Conservation (phyloP, 2,888 invertebrate species). For the Onthophagus sagittarius region DNA sequence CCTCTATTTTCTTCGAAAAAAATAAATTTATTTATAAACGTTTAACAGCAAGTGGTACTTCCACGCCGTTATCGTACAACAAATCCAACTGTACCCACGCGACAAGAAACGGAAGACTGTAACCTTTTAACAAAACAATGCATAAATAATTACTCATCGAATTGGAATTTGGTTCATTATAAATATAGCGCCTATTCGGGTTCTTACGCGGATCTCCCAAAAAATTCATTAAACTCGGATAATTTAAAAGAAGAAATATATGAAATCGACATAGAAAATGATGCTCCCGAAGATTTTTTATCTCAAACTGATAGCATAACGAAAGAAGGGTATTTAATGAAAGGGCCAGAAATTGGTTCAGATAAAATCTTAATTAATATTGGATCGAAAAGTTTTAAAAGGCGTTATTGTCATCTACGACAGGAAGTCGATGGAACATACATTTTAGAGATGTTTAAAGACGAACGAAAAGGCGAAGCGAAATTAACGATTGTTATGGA, state of each 20-base stretch:
- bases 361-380: constrained; percentile 90
- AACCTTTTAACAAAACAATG: constrained; percentile 66
- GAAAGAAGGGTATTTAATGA: constrained; percentile 86
- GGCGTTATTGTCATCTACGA: constrained; percentile 83
- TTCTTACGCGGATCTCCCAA: constrained; percentile 81
- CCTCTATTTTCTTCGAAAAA: neutral
- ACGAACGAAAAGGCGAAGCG: constrained; percentile 86
- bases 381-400: constrained; percentile 89
- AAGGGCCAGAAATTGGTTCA: constrained; percentile 84
- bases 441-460: constrained; percentile 88
- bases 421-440: constrained; percentile 90
- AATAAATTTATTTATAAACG: constrained; percentile 4
- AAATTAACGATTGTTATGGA: constrained; percentile 93
- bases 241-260: constrained; percentile 79
- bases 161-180: constrained; percentile 87
- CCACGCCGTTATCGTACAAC: constrained; percentile 78
- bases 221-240: constrained; percentile 58
- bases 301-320: constrained; percentile 73
- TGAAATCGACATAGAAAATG: constrained; percentile 84
- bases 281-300: constrained; percentile 69
- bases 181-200: constrained; percentile 89
- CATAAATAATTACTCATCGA: constrained; percentile 73
- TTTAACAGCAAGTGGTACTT: constrained; percentile 69
- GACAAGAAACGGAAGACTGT: constrained; percentile 49
- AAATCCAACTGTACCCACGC: constrained; percentile 49